Conservation (phyloP, 2,113 vertebrate species). For the Cairina moschata region DNA sequence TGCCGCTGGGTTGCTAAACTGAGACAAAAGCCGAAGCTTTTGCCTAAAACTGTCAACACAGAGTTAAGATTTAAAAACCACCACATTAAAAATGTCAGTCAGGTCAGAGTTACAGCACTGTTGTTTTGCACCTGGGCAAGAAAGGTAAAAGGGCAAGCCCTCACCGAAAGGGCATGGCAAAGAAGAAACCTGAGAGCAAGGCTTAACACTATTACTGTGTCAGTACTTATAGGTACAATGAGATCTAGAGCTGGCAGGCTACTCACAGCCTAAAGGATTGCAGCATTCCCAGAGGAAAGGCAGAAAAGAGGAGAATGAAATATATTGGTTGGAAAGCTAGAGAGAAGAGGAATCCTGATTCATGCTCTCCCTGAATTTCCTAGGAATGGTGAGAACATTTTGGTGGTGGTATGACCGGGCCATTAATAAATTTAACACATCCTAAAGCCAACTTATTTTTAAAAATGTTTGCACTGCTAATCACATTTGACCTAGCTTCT, state of each 20-base stretch:
- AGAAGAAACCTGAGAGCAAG: conserved; percentile 28
- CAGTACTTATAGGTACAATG: conserved; percentile 13
- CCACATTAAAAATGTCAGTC: not conserved
- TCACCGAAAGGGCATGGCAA: not conserved
- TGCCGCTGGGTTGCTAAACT: not conserved
- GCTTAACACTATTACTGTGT: conserved; percentile 2
- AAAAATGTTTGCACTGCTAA: not conserved
- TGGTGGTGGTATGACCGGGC: not conserved
- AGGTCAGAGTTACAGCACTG: not conserved
- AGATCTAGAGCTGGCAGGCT: conserved; percentile 22
- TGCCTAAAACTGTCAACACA: not conserved
- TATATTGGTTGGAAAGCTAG: accelerated
- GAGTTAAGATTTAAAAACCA: not conserved
- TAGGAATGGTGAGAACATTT: not conserved
- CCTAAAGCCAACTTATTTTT: not conserved
- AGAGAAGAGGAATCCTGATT: not conserved
- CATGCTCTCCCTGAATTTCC: not conserved
- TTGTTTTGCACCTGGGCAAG: not conserved
- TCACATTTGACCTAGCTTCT: not conserved
- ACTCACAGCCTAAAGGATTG: not conserved
- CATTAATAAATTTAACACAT: not conserved
- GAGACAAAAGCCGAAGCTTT: not conserved
- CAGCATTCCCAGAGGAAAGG: not conserved
- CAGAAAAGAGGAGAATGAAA: not conserved
- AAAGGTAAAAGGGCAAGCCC: conserved; percentile 6